phyloP scores from a whole-genome alignment of 2,888 invertebrate species.

The Platycheirus albimanus region DNA sequence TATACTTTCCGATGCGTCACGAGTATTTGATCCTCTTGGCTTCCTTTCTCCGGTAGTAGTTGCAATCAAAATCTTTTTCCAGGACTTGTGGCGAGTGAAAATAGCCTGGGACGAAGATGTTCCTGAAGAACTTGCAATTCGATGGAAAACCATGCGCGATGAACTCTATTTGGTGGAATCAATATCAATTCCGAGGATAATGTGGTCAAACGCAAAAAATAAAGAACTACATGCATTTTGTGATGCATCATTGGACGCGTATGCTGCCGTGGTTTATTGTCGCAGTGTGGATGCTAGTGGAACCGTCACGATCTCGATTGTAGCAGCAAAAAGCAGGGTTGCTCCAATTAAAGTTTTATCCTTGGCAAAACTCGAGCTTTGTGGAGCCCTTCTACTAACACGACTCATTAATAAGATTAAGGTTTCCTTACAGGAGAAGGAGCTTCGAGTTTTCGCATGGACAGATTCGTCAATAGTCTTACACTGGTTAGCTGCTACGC shows the following conservation, averaged over 20 bases:
- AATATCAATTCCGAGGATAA: neutral
- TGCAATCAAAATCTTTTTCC: neutral
- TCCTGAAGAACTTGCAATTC: neutral
- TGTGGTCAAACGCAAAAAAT: neutral
- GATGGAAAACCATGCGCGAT: neutral
- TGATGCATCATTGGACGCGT: conserved; percentile 1
- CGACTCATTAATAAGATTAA: neutral
- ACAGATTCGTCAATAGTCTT: neutral
- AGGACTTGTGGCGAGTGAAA: neutral
- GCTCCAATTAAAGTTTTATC: conserved; percentile 6
- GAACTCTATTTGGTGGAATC: neutral
- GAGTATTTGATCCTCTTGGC: neutral
- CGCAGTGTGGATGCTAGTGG: neutral
- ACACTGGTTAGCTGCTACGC: neutral
- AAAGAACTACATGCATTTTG: neutral
- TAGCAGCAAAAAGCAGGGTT: neutral
- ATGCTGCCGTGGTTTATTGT: neutral
- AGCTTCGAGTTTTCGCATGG: neutral
- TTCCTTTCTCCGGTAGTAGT: neutral
- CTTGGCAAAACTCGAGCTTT: neutral
- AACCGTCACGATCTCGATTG: neutral
- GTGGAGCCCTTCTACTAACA: neutral
- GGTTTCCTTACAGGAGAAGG: neutral
- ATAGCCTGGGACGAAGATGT: neutral
- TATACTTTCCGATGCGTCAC: conserved; percentile 1